Evolutionary conservation across 2,888 invertebrate species (phyloP), one percentile per base, ranked within the genome.

Genomic region (Oxystoma pomonae): DNA sequence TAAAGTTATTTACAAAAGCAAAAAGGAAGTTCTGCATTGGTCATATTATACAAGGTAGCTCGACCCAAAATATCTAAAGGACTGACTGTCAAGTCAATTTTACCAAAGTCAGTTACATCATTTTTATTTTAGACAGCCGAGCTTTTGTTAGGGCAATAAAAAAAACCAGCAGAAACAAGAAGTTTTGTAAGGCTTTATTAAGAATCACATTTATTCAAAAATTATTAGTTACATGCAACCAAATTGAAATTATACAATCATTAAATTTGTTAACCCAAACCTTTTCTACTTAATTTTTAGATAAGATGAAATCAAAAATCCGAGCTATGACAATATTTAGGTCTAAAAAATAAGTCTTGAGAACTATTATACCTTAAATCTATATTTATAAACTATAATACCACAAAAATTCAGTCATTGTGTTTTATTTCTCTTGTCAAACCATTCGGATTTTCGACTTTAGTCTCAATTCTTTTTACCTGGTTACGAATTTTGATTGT

Each of bases 401-500:
- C 35, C 35, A 35, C 12, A 35, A 7, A n/a, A 35, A 35, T 35
- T 35, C 35, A 35, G 35, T 35, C 35, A 35, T 35, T 12, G 12
- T 7, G 35, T 35, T 35, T 7, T 35, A 12, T 7, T 3, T 35
- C 12, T 35, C 35, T 35, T 35, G 35, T 35, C 35, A 35, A 7
- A 12, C 12, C 35, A n/a, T 53, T 53, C 53, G 53, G 53, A 53
- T 19, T 53, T 53, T 5, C 3, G 53, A 53, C 53, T 53, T 53
- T 16, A 53, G 53, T 53, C 19, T 7, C 5, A 57, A 57, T 55
- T 16, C 18, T 19, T 58, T 61, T 70, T 72, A 72, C 72, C 72
- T 72, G 63, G 62, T 59, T 56, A 58, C 51, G 67, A 67, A 56
- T 66, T 67, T 68, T 58, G 71, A 68, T 22, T 68, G 72, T 65